Evolutionary conservation across 2,797 vertebrate genomes (phyloP), one percentile per base, ranked within the genome.

Genomic region (Oryzias sinensis): DNA sequence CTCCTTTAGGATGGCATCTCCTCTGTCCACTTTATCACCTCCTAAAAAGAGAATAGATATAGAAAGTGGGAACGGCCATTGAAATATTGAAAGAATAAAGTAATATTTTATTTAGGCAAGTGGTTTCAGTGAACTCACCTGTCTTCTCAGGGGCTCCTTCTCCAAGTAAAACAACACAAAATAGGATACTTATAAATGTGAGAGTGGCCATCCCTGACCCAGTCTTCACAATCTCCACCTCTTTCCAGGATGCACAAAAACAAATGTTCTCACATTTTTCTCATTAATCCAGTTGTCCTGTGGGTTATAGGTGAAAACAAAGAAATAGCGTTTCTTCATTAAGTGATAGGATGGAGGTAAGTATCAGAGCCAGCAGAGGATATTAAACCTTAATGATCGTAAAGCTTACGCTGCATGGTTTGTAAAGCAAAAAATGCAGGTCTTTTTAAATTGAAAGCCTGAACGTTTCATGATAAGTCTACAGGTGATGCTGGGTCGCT

Each of bases 321-420:
- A 43, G 22, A 61, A 70, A 73, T 7, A 8, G 17, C 53, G 11
- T 14, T 24, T 22, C 5, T 14, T 14, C 17, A 70, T 53, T 24
- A 44, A 60, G 61, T 5, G 20, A 61, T 55, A 44, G 22, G 41
- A 50, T 51, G 37, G 43, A 84, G 87, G 89, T 80, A 86, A 72
- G 77, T 85, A 81, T 89, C 88, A 74, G 65, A 59, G 72, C 55
- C 43, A 64, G 76, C 77, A 85, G 63, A 64, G 71, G 70, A 66
- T 65, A 91, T 92, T 83, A 90, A 93, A 90, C 48, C 74, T 91
- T 91, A 90, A 93, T 91, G 89, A 89, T 76, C 53, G 64, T 77
- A 80, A 78, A 83, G 81, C 80, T 84, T 74, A 81, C 75, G 74
- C 73, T 53, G 76, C 62, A 55, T 44, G 27, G 37, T 65, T 59